phyloP scores from a whole-genome alignment of 2,113 vertebrate species.

The Anas platyrhynchos region DNA sequence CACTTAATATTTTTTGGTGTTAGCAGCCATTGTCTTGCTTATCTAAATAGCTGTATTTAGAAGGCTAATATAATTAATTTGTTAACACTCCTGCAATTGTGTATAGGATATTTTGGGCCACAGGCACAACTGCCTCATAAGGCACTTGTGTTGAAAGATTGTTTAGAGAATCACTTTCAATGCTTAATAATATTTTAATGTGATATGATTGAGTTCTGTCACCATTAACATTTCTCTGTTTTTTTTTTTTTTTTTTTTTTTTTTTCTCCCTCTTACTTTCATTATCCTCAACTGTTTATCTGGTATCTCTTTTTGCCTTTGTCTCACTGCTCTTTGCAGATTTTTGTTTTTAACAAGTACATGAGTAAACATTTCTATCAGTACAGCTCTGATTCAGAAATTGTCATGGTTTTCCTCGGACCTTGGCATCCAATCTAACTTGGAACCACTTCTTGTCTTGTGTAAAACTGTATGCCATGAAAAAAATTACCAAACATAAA shows the following conservation, averaged over 20 bases:
- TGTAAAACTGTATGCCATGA: background rate
- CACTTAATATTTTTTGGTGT: background rate
- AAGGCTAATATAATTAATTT: background rate
- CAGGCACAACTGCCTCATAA: background rate
- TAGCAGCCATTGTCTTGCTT: background rate
- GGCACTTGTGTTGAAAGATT: background rate
- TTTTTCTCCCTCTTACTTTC: background rate
- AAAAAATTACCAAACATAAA: background rate
- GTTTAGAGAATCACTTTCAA: background rate
- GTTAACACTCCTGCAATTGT: background rate
- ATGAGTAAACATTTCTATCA: background rate
- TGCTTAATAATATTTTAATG: background rate
- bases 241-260: background rate
- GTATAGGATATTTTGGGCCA: background rate
- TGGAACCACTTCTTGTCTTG: background rate
- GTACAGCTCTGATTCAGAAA: background rate
- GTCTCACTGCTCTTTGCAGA: background rate
- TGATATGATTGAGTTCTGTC: background rate
- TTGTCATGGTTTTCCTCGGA: background rate
- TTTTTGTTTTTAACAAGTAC: background rate
- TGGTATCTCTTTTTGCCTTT: background rate
- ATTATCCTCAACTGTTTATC: background rate
- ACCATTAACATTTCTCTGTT: background rate
- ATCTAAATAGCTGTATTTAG: background rate
- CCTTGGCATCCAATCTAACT: background rate